Evolutionary conservation across 1,140 invertebrate species (phyloP).

Genomic region (Dryas iulia): DNA sequence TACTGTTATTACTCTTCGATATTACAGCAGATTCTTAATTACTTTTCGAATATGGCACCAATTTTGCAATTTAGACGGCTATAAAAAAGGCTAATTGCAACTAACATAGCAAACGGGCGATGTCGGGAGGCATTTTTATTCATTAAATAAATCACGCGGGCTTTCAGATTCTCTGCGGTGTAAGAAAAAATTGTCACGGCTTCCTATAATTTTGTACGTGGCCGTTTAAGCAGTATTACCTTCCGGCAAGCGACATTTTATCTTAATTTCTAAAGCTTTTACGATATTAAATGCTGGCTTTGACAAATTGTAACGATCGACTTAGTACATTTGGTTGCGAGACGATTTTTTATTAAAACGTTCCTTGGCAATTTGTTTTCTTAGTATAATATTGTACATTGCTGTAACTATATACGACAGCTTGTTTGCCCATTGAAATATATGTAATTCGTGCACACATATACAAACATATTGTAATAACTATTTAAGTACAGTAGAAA

Average conservation of each 20-base stretch:
- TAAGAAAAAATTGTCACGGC: constrained; percentile 76
- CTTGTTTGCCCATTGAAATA: background rate
- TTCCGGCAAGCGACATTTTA: constrained; percentile 64
- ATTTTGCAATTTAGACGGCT: constrained; percentile 47
- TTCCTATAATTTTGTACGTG: constrained; percentile 78
- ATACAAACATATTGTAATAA: background rate
- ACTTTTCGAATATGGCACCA: constrained; percentile 16
- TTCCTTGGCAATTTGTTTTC: background rate
- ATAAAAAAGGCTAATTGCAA: constrained; percentile 69
- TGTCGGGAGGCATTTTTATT: constrained; percentile 72
- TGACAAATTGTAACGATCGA: constrained; percentile 39
- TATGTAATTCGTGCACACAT: no score
- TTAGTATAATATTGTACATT: background rate
- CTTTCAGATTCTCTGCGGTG: constrained; percentile 54
- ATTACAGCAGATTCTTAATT: constrained; percentile 25
- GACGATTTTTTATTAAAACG: background rate
- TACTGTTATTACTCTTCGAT: background rate
- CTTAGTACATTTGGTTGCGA: constrained; percentile 7
- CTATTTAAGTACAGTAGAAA: background rate
- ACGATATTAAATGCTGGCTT: constrained; percentile 35
- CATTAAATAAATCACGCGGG: constrained; percentile 76
- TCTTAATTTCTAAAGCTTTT: constrained; percentile 70
- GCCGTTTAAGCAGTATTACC: constrained; percentile 68
- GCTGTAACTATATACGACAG: background rate
- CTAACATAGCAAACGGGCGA: constrained; percentile 54